phyloP scores from a whole-genome alignment of 1,140 invertebrate species.

The honey bee (Apis mellifera) region DNA sequence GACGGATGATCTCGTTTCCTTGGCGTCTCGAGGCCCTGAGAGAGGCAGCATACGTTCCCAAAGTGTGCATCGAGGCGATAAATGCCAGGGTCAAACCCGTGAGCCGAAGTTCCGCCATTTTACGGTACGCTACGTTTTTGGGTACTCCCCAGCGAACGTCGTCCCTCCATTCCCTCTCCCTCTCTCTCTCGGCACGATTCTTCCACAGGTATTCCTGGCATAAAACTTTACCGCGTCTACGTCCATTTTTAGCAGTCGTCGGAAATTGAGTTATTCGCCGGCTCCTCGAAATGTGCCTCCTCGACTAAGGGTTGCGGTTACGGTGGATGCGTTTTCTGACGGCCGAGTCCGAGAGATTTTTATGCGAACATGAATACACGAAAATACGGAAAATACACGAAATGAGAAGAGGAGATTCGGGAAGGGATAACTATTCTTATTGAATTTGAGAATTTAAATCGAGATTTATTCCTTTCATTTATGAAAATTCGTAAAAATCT shows the following conservation, averaged over 20 bases:
- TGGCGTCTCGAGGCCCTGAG: neutral
- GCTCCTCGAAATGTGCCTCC: neutral
- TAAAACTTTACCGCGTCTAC: constrained; percentile 26
- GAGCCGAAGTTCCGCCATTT: constrained; percentile 46
- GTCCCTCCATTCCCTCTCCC: neutral
- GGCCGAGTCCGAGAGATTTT: no score
- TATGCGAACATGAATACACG: no score
- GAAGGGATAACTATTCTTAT: no score
- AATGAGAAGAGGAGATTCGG: no score
- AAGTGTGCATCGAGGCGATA: constrained; percentile 41
- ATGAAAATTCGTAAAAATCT: no score
- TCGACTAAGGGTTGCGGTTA: no score
- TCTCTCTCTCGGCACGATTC: constrained; percentile 16
- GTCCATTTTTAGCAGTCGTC: neutral
- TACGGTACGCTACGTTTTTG: constrained; percentile 54
- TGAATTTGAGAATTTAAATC: no score
- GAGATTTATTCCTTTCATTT: no score
- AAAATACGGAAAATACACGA: no score
- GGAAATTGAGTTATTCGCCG: constrained; percentile 35
- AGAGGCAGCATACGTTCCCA: neutral
- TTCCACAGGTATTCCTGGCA: constrained; percentile 11
- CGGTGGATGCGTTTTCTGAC: no score
- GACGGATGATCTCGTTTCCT: constrained; percentile 28
- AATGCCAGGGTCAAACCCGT: constrained; percentile 34
- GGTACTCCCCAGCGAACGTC: constrained; percentile 28